phyloP scores from a whole-genome alignment of 2,113 vertebrate genomes.

The Zosterops japonicus region DNA sequence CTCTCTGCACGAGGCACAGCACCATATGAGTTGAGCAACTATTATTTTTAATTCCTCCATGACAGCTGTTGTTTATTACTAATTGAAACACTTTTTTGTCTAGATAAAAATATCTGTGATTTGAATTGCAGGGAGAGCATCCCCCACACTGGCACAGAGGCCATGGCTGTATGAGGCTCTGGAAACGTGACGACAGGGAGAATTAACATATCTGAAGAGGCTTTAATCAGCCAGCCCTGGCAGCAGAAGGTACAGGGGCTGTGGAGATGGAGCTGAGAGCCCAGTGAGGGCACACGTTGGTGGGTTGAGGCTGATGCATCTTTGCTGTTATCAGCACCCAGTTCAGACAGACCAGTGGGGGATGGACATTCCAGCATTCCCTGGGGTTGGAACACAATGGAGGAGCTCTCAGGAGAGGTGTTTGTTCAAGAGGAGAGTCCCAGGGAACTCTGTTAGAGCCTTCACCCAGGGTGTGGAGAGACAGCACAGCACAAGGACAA shows the following conservation, averaged over 20 bases:
- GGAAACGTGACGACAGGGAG: neutral
- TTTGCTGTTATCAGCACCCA: neutral
- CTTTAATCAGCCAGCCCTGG: neutral
- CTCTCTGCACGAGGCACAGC: neutral
- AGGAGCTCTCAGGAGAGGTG: neutral
- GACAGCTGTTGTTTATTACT: constrained; percentile 37
- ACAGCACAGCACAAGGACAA: neutral
- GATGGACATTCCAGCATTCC: neutral
- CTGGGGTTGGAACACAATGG: neutral
- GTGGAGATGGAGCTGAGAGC: neutral
- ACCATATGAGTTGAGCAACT: constrained; percentile 3
- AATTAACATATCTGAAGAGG: neutral
- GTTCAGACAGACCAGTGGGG: fast-evolving
- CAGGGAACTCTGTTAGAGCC: neutral
- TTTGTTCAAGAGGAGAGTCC: neutral
- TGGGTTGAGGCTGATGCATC: neutral
- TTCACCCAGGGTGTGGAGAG: neutral
- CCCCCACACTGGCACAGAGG: neutral
- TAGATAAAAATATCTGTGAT: neutral
- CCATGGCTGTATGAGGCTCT: neutral
- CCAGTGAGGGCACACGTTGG: fast-evolving
- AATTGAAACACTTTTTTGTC: constrained; percentile 26
- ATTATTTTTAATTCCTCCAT: neutral
- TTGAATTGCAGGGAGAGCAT: neutral
- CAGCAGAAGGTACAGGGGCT: neutral